Evolutionary conservation across 2,113 vertebrate species (phyloP).

Genomic region (Eleginops maclovinus): DNA sequence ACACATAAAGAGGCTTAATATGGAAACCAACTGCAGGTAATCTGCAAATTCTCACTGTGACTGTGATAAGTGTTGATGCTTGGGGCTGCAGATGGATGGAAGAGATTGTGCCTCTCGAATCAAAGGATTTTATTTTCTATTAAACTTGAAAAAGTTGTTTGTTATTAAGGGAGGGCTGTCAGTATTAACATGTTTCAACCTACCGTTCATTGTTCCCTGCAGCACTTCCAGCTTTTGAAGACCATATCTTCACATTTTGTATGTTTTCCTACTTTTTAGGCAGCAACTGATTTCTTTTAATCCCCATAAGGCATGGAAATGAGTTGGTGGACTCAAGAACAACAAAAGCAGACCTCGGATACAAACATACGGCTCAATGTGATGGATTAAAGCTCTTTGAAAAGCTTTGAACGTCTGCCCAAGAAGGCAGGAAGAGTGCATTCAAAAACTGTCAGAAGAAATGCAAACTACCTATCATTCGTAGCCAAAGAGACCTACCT

Average conservation of each 20-base stretch:
- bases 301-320: background rate
- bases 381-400: background rate
- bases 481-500: background rate
- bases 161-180: background rate
- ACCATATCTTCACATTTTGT: background rate
- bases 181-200: background rate
- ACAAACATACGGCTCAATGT: background rate
- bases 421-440: background rate
- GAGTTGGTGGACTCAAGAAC: background rate
- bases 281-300: conserved; percentile 2
- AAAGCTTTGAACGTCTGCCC: background rate
- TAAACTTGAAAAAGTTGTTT: conserved; percentile 2
- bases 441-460: background rate
- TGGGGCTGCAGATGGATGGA: conserved; percentile 5
- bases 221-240: background rate
- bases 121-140: conserved; percentile 17
- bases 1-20: background rate
- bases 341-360: background rate
- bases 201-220: too few species aligned
- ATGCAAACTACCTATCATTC: background rate
- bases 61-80: background rate
- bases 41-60: background rate
- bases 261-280: background rate
- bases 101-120: conserved; percentile 29
- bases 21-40: conserved; percentile 1